phyloP scores from a whole-genome alignment of 2,888 invertebrate species.

The Dynastes tityus region DNA sequence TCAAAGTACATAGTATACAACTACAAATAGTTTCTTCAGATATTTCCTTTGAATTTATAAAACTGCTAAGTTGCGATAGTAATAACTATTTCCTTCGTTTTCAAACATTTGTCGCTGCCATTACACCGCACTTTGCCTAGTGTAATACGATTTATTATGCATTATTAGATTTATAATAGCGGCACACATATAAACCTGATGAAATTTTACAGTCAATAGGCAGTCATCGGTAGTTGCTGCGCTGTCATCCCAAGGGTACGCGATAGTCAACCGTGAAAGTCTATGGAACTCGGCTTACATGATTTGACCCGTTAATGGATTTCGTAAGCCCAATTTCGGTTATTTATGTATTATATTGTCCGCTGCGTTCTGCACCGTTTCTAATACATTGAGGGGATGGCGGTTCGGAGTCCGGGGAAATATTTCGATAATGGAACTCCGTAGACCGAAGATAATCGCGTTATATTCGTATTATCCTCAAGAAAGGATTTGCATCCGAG shows the following conservation, averaged over 20 bases:
- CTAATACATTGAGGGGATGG: constrained; percentile 20
- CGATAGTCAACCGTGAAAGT: constrained; percentile 39
- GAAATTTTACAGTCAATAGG: constrained; percentile 39
- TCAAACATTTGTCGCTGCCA: no score
- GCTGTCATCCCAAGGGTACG: constrained; percentile 1
- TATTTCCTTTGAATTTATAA: no score
- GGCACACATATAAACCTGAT: neutral
- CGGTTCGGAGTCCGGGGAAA: constrained; percentile 55
- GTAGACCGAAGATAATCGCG: constrained; percentile 62
- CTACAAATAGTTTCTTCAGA: no score
- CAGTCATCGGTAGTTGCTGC: constrained; percentile 21
- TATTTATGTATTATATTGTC: constrained; percentile 53
- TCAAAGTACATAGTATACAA: no score
- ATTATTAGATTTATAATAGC: constrained; percentile 4
- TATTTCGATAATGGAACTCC: constrained; percentile 62
- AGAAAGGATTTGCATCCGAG: constrained; percentile 59
- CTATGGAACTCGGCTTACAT: constrained; percentile 40
- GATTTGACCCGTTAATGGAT: constrained; percentile 58
- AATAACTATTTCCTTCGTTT: no score
- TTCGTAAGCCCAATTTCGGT: constrained; percentile 56
- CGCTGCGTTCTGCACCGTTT: constrained; percentile 49
- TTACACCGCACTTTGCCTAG: neutral
- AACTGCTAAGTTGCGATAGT: no score
- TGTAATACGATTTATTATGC: neutral
- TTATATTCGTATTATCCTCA: constrained; percentile 60